Base-by-base conservation (phyloP, 1,140 invertebrate species). In the Aethina tumida region DNA sequence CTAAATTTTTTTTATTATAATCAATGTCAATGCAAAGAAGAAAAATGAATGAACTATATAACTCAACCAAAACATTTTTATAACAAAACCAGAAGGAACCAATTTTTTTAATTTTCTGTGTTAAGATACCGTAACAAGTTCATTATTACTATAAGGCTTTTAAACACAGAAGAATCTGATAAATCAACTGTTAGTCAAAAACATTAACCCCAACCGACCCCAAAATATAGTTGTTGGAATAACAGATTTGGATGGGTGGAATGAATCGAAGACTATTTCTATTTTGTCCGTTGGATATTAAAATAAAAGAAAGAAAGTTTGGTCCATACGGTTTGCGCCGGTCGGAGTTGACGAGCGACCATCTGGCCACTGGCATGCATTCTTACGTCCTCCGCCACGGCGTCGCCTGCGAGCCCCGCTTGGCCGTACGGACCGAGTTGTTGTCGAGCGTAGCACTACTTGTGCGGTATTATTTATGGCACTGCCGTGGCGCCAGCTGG, bases 381-480 rank as follows among this genome's bases (percentile, higher is more conserved):
- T n/a, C n/a, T n/a, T n/a, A n/a, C n/a, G n/a, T 57, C 55, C 47
- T 42, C 37, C 31, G 42, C 41, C 42, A 27, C 27, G 20, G 16
- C 36, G 15, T 17, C 26, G 25, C 36, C 26, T 13, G 13, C 26
- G 22, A n/a, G 6, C 35, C 40, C 26, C 33, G 35, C 32, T 35
- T 38, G 36, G 33, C 43, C n/a, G n/a, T n/a, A n/a, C n/a, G n/a
- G n/a, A n/a, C n/a, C n/a, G n/a, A n/a, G n/a, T n/a, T n/a, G n/a
- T n/a, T n/a, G 32, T 16, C 27, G 39, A 26, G 34, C 26, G 38
- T 44, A 47, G 41, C 48, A 49, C 52, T 55, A 52, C 54, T 59
- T 55, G 58, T 56, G 55, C 58, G 58, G 59, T 57, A 58, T 61
- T 61, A 61, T 60, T 60, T 59, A 59, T 55, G 56, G 50, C 54